Evolutionary conservation across 1,140 invertebrate species (phyloP).

Genomic region (Lethrus apterus): DNA sequence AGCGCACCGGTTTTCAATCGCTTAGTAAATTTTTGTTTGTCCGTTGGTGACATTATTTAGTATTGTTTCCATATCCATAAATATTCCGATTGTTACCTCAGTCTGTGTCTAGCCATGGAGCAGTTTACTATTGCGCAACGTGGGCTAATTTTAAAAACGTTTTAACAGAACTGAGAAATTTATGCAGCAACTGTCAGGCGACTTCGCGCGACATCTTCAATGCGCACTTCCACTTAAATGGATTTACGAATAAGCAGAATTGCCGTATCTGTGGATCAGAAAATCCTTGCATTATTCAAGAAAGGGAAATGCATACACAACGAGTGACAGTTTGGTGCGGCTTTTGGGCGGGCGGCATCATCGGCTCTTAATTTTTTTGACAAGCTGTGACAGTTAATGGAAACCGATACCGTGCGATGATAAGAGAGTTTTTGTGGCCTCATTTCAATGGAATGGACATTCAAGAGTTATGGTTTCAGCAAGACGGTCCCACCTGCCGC

Average conservation of each 20-base stretch:
- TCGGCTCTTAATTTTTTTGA: background rate
- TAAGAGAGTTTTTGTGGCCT: slow-evolving; percentile 6
- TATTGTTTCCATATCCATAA: too few species aligned
- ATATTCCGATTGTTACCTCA: too few species aligned
- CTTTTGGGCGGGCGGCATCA: too few species aligned
- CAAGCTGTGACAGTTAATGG: too few species aligned
- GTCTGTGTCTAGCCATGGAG: too few species aligned
- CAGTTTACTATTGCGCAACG: background rate
- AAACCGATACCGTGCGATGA: slow-evolving; percentile 6
- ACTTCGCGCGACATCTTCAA: background rate
- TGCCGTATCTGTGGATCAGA: slow-evolving; percentile 2
- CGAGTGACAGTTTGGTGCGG: too few species aligned
- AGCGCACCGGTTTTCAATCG: too few species aligned
- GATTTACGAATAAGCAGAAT: too few species aligned
- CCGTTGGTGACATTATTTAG: too few species aligned
- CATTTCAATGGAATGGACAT: slow-evolving; percentile 6
- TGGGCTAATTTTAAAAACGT: background rate
- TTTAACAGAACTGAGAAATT: background rate
- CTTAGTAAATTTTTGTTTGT: too few species aligned
- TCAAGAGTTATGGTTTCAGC: slow-evolving; percentile 10
- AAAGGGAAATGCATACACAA: slow-evolving; percentile 8
- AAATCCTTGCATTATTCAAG: too few species aligned
- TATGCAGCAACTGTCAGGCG: slow-evolving; percentile 5
- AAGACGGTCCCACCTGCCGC: slow-evolving; percentile 5
- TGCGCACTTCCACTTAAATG: background rate